A percentile compares a stretch with the other conserved stretches of the same genome.
Evolutionary conservation across 2,113 vertebrate species (phyloP).

Genomic region (Vidua macroura): DNA sequence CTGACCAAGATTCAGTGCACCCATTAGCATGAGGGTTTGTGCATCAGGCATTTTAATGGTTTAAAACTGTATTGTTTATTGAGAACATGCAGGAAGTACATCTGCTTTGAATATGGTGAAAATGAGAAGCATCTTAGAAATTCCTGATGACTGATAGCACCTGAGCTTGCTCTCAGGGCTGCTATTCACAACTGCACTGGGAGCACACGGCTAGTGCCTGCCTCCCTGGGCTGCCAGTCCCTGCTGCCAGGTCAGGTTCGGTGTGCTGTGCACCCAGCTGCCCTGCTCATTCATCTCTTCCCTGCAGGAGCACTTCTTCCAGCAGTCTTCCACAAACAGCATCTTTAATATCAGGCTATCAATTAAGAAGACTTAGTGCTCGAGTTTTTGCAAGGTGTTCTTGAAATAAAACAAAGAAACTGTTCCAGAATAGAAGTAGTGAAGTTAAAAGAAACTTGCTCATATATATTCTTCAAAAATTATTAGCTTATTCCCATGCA

Average conservation of each 20-base stretch:
- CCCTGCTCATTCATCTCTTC: neutral
- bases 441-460: neutral
- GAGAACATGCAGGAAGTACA: neutral
- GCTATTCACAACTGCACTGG: accelerated
- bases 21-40: neutral
- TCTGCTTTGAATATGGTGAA: neutral
- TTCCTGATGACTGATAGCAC: neutral
- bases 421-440: neutral
- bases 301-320: neutral
- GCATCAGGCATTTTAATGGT: neutral
- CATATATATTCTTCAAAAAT: neutral
- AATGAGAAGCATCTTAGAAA: neutral
- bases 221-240: neutral
- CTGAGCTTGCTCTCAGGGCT: neutral
- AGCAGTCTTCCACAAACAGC: neutral
- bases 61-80: neutral
- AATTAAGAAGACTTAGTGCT: neutral
- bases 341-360: neutral
- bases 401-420: neutral
- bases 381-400: neutral
- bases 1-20: neutral
- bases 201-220: accelerated
- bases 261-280: neutral
- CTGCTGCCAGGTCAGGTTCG: neutral
- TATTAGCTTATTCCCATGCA: neutral